These are phyloP conservation scores for Thinocorus orbignyianus DNA, from an alignment of 2,113 vertebrate genomes.

Conservation along the genomic window DNA sequence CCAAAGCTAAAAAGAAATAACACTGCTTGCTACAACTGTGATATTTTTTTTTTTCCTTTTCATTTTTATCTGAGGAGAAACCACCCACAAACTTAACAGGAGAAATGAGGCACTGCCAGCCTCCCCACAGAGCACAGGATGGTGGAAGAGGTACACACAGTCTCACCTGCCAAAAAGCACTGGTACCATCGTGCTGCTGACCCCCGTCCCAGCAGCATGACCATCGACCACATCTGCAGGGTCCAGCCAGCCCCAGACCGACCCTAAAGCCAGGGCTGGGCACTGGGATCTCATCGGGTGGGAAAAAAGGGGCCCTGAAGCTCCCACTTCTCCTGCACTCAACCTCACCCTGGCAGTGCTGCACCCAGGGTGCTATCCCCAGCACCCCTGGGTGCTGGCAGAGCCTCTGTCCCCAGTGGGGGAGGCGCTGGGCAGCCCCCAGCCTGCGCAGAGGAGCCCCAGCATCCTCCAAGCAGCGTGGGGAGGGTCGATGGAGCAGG, in stretches of 20 bases:
- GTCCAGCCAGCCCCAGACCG: background rate
- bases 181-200: background rate
- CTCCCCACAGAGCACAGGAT: rapidly evolving
- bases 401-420: background rate
- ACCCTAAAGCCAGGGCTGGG: background rate
- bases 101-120: background rate
- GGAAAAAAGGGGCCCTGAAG: background rate
- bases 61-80: background rate
- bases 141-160: background rate
- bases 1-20: background rate
- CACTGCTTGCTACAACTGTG: background rate
- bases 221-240: rapidly evolving
- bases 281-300: rapidly evolving
- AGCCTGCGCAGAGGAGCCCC: background rate
- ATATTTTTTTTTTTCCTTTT: background rate
- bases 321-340: background rate
- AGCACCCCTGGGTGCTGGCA: background rate
- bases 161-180: background rate
- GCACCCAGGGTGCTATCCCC: background rate
- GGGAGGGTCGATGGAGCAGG: rapidly evolving
- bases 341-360: rapidly evolving
- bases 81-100: background rate
- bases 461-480: rapidly evolving
- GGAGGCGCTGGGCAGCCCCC: background rate
- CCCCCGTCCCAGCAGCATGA: background rate